Evolutionary conservation across 1,140 invertebrate genomes (phyloP), one percentile per base, ranked within the genome.

Genomic region (Battus philenor): DNA sequence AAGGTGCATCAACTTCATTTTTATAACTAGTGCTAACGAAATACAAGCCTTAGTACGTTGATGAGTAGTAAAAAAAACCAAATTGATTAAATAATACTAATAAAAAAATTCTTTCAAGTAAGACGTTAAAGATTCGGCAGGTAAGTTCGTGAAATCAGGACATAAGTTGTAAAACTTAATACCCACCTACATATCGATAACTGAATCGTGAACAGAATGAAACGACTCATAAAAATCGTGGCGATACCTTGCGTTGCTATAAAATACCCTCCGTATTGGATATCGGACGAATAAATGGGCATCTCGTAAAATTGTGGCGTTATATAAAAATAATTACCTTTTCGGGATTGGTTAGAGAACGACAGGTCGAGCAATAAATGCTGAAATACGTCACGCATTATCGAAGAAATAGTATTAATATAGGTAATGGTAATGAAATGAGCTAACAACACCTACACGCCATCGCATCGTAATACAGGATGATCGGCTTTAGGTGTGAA

Each of bases 261-360:
- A 64, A 67, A 68, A 68, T 67, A 59, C 38, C 56, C 48, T 39
- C 48, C 45, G 57, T 59, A 68, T 66, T 60, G 50, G 68, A 63
- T 67, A 67, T 69, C 66, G 52, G 44, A 36, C 50, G 53, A 67
- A 64, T 63, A 68, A 72, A 68, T 50, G 58, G 56, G 48, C 12
- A 15, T 51, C 49, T 67, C 65, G 59, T 67, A 67, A 72, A 64
- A 47, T 51, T 51, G 54, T 48, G 47, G 48, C 44, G 58, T 59
- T 57, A 53, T 55, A 65, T 65, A 59, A 64, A 55, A 61, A 65
- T 68, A 64, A 64, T 68, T 64, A 64, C 63, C 51, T 57, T 38
- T 34, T 46, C 46, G 29, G 44, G 49, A 55, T 47, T 46, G 38
- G 17, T 20, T 18, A 10, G 33, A 20, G 20, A 36, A 18, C 33